Percentiles rank a stretch among this genome's conserved stretches.
These are phyloP conservation scores for Arrhopalites spinosus DNA, from an alignment of 2,888 invertebrate genomes.

Conservation along the genomic window DNA sequence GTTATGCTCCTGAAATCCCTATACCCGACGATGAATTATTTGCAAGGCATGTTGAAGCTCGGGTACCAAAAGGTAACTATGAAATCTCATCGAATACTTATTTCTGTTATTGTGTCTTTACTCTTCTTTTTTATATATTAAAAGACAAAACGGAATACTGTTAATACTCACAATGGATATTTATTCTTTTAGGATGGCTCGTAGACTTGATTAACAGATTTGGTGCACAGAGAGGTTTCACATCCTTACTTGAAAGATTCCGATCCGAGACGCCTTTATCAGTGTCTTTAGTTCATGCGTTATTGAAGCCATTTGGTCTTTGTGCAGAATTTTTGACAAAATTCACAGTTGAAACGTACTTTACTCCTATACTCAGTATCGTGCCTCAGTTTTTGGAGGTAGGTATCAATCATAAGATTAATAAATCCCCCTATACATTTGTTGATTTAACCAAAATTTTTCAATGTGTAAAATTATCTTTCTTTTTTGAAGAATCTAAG, in stretches of 20 bases:
- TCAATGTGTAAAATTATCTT: no score
- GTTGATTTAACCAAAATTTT: no score
- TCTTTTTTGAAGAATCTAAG: no score
- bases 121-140: neutral
- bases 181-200: constrained; percentile 73
- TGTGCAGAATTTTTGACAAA: constrained; percentile 90
- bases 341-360: constrained; percentile 86
- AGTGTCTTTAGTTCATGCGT: constrained; percentile 76
- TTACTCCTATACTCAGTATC: constrained; percentile 88
- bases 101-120: neutral
- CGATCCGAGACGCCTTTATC: constrained; percentile 74
- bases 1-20: constrained; percentile 67
- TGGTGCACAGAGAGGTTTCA: constrained; percentile 87
- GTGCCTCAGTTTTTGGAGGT: constrained; percentile 88
- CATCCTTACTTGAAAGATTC: constrained; percentile 81
- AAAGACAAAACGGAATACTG: neutral
- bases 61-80: constrained; percentile 72
- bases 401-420: no score
- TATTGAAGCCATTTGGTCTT: constrained; percentile 87
- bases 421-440: no score
- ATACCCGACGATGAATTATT: constrained; percentile 72
- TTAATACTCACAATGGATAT: neutral
- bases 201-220: constrained; percentile 94
- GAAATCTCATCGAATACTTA: neutral
- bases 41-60: constrained; percentile 78